Evolutionary conservation across 2,888 invertebrate species (phyloP), one percentile per base, ranked within the genome.

Genomic region (Caenorhabditis virilis): DNA sequence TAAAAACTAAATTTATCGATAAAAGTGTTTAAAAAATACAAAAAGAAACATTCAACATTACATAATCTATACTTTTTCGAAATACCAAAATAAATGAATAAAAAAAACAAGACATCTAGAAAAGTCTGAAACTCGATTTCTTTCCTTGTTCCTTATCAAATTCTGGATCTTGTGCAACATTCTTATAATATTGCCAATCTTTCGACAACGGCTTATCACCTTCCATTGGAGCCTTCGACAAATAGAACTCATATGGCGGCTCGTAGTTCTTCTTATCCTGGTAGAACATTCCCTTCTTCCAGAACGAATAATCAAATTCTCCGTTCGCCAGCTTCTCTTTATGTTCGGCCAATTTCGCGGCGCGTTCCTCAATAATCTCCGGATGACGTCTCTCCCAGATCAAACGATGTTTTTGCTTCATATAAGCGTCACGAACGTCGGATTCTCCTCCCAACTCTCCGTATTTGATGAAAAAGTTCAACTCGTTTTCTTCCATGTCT

Each of bases 331-430:
- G 50, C 46, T 64, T 67, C 41, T 75, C 72, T 63, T 77, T 75
- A 51, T 78, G 76, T 15, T 74, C 72, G n/a, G 58, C 69, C 41
- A 67, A 57, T 33, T 60, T 61, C 2, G 52, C 50, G 6, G 64
- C 67, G 18, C 83, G 74, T 46, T 78, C 79, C 16, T 72, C 82
- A 81, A 84, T 82, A 41, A 83, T 82, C 59, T 84, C 83, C 22
- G 82, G 83, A 74, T 97, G 89, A 69, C 95, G 89, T 83, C 93
- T 89, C 86, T 98, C 95, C 95, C 95, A 97, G 78, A 95, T 88
- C 89, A 98, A 87, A 72, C 98, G 91, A 86, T 99, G 97, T 84
- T 67, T 97, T 85, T 98, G 97, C 85, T 97, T 98, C 93, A 95
- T 93, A 83, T 89, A 94, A 0, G 90, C 90, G 59, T 87, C 87